Percentiles rank a stretch among this genome's conserved stretches.
Conservation (phyloP, 1,140 invertebrate species). For the Littorina saxatilis region DNA sequence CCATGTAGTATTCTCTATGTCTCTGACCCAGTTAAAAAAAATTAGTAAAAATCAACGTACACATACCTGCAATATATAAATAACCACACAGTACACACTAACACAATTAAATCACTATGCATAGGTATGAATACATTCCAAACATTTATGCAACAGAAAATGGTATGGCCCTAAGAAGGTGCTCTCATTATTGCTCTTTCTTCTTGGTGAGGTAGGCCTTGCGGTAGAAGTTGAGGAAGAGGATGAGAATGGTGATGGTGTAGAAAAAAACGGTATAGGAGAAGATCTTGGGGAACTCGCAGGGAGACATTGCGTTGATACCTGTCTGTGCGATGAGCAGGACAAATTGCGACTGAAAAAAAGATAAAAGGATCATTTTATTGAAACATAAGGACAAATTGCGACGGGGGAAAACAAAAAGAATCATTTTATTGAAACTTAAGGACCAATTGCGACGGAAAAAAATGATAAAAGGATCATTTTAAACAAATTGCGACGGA, state of each 20-base stretch:
- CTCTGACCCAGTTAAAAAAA: too few species aligned
- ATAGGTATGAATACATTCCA: not conserved
- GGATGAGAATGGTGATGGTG: conserved; percentile 92
- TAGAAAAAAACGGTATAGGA: conserved; percentile 80
- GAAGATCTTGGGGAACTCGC: conserved; percentile 83
- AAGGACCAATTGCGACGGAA: too few species aligned
- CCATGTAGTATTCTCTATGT: too few species aligned
- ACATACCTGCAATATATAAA: not conserved
- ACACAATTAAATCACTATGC: not conserved
- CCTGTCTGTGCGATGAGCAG: conserved; percentile 87
- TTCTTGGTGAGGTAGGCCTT: conserved; percentile 57
- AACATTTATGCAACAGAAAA: not conserved
- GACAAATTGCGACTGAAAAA: conserved; percentile 87
- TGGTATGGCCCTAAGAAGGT: too few species aligned
- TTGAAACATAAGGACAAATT: too few species aligned
- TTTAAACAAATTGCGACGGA: too few species aligned
- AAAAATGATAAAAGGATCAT: too few species aligned
- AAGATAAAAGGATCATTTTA: conserved; percentile 25
- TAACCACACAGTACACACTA: not conserved
- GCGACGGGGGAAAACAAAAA: too few species aligned
- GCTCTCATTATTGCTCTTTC: conserved; percentile 8
- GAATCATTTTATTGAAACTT: too few species aligned
- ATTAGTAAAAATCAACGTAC: too few species aligned
- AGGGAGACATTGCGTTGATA: conserved; percentile 87
- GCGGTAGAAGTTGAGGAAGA: conserved; percentile 92